Evolutionary conservation across 2,797 vertebrate species (phyloP).

Genomic region (Acanthurus leucopareius): DNA sequence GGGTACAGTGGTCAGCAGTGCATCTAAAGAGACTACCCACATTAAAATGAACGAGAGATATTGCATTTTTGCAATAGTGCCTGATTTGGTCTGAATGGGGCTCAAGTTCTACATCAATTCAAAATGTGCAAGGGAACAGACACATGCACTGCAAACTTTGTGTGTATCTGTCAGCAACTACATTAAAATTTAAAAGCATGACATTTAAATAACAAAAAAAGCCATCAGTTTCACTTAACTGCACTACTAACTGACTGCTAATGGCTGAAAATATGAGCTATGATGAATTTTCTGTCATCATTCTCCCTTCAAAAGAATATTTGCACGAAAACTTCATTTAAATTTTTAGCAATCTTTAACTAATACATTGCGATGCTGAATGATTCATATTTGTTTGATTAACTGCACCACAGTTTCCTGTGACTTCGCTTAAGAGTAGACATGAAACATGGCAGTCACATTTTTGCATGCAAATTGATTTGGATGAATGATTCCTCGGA

Average conservation of each 20-base stretch:
- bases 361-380: neutral
- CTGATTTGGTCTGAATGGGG: too few relatives aligned
- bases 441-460: slow-evolving; percentile 1
- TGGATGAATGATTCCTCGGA: slow-evolving; percentile 39
- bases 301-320: neutral
- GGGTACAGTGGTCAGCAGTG: too few relatives aligned
- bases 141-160: neutral
- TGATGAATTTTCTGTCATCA: neutral
- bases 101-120: too few relatives aligned
- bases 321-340: neutral
- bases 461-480: slow-evolving; percentile 35
- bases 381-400: neutral
- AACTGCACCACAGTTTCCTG: neutral
- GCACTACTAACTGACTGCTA: neutral
- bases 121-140: too few relatives aligned
- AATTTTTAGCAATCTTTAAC: neutral
- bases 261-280: neutral
- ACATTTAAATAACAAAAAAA: slow-evolving; percentile 7
- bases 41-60: too few relatives aligned
- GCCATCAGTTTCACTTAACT: neutral
- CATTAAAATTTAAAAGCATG: slow-evolving; percentile 14
- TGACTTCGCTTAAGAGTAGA: slow-evolving; percentile 1
- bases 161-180: slow-evolving; percentile 19
- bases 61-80: too few relatives aligned
- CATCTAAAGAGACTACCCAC: too few relatives aligned